Conservation (phyloP, 2,888 invertebrate species). For the Cataglyphis altisquamis region DNA sequence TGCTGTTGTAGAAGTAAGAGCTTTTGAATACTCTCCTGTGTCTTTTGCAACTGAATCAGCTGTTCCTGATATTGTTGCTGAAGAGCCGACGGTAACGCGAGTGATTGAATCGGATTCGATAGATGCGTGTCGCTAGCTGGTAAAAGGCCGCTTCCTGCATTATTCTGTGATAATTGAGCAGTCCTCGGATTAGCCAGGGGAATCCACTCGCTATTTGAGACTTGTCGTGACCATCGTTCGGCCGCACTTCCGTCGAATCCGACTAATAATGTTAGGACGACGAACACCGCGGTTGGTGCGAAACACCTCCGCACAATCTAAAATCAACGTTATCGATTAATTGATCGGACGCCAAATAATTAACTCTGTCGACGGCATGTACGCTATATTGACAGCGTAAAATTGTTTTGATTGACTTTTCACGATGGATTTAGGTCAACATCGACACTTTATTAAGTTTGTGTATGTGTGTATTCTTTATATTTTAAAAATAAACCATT, state of each 20-base stretch:
- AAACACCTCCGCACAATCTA: slow-evolving; percentile 80
- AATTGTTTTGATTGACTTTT: slow-evolving; percentile 36
- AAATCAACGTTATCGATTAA: slow-evolving; percentile 35
- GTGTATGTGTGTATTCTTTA: not conserved
- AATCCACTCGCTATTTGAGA: slow-evolving; percentile 85
- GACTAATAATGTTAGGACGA: slow-evolving; percentile 75
- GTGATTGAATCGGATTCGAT: slow-evolving; percentile 67
- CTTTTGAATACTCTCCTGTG: slow-evolving; percentile 84
- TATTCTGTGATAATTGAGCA: slow-evolving; percentile 68
- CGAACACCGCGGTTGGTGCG: slow-evolving; percentile 70
- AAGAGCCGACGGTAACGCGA: slow-evolving; percentile 81
- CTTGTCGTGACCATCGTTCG: slow-evolving; percentile 85
- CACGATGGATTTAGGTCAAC: slow-evolving; percentile 18
- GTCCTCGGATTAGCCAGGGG: slow-evolving; percentile 82
- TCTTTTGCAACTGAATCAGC: slow-evolving; percentile 83
- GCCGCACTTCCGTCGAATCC: slow-evolving; percentile 64
- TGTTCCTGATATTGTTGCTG: slow-evolving; percentile 85
- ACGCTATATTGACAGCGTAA: slow-evolving; percentile 13
- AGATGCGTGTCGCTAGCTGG: slow-evolving; percentile 24
- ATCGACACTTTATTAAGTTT: not conserved
- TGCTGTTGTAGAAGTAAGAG: slow-evolving; percentile 83
- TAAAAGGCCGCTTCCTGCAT: slow-evolving; percentile 21
- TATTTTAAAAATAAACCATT: slow-evolving; percentile 7
- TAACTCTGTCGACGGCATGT: slow-evolving; percentile 15
- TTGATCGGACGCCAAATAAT: slow-evolving; percentile 7